Conservation (phyloP, 2,113 vertebrate species). For the Actenoides hombroni region DNA sequence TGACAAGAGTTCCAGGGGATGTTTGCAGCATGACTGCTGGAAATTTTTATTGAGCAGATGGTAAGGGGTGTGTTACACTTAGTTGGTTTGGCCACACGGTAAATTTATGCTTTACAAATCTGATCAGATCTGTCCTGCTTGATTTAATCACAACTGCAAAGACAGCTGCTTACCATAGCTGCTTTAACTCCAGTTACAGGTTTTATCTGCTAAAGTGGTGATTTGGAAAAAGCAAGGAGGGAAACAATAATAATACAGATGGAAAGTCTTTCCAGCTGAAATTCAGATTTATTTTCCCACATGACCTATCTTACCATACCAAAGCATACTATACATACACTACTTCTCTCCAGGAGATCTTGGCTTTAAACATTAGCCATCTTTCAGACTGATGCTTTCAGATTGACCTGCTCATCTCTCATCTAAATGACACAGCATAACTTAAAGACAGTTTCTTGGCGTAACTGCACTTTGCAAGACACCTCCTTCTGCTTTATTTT, state of each 20-base stretch:
- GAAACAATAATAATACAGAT: constrained; percentile 55
- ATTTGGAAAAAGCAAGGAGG: constrained; percentile 59
- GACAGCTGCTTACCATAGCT: constrained; percentile 63
- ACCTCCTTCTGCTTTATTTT: background rate
- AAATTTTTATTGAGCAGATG: constrained; percentile 48
- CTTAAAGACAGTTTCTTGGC: background rate
- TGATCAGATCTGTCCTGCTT: constrained; percentile 66
- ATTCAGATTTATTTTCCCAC: constrained; percentile 46
- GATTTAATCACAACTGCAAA: constrained; percentile 67
- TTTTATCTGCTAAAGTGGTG: constrained; percentile 69
- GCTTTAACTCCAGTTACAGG: constrained; percentile 51
- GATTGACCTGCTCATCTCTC: background rate
- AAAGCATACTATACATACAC: background rate
- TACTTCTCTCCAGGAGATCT: background rate
- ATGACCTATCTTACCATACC: background rate
- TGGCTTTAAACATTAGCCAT: background rate
- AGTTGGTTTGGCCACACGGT: constrained; percentile 57
- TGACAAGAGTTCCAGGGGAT: constrained; percentile 27
- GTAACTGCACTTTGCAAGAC: background rate
- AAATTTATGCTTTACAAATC: constrained; percentile 70
- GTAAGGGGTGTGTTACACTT: constrained; percentile 42
- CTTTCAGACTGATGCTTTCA: background rate
- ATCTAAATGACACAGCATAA: background rate
- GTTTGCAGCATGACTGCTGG: background rate
- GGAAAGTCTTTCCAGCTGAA: constrained; percentile 35